Base-by-base conservation (phyloP, 2,797 vertebrate genomes). In the Synaphobranchus kaupii region DNA sequence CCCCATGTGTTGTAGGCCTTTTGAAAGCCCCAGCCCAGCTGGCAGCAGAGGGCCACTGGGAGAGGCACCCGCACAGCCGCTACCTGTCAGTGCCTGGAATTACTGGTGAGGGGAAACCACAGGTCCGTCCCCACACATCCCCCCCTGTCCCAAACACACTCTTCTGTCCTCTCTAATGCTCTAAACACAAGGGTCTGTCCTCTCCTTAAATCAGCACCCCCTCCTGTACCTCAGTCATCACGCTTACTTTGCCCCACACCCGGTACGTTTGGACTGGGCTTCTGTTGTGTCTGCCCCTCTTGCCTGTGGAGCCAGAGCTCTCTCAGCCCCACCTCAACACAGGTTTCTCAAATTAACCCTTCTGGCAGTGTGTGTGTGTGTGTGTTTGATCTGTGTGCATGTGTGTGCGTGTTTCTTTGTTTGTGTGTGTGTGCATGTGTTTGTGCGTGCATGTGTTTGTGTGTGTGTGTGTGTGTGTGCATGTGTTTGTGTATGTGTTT, bases 61-160 rank as follows among this genome's bases (percentile, higher is more conserved):
- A 93, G 90, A 93, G 92, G 89, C 90, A 91, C 87, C 91, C 86
- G 87, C 91, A 91, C 89, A 89, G 84, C 88, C 89, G 89, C 90
- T 91, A 92, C 89, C 89, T 92, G 78, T 93, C 92, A 91, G 88
- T 91, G 88, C 91, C 91, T 44, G 88, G 91, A 93, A 86, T 92
- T 87, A 86, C 92, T 92, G 91, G 92, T 92, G 91, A 93, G 92
- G 91, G 91, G 89, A 90, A 89, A 86, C 87, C 73, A 56, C 88
- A 90, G 91, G 88, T 83, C 90, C 87, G 86, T 71, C 3, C 60
- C 76, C 87, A 84, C 86, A 13, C 54, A 56, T 0, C 15, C 15
- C 15, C 3, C 54, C 15, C 12, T 15, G 20, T 12, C 22, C 66
- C 60, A 84, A 39, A 78, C 84, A 90, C n/a, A 12, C 44, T 52